Evolutionary conservation across 2,888 invertebrate genomes (phyloP).

Genomic region (Deilephila porcellus): DNA sequence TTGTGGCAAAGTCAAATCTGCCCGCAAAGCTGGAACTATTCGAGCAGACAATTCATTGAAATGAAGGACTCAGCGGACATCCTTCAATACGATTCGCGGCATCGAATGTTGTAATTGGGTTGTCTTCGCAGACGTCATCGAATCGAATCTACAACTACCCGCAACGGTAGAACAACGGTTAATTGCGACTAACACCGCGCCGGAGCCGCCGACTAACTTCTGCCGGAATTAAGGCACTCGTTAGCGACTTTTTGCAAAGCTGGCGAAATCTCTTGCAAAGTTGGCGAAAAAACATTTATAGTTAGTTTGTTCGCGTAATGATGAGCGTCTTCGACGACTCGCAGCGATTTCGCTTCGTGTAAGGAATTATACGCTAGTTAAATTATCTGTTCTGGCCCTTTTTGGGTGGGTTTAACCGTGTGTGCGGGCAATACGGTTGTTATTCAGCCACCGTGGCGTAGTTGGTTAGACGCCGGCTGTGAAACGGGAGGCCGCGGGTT

Average conservation of each 20-base stretch:
- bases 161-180: conserved; percentile 55
- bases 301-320: conserved; percentile 55
- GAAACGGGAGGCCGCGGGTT: no score
- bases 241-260: conserved; percentile 75
- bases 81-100: conserved; percentile 43
- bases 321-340: conserved; percentile 41
- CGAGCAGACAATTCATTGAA: neutral
- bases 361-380: neutral
- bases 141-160: conserved; percentile 42
- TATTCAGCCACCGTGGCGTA: no score
- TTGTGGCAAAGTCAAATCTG: conserved; percentile 6
- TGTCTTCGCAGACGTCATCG: conserved; percentile 32
- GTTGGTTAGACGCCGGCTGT: no score
- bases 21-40: neutral
- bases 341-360: conserved; percentile 40
- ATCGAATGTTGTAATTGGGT: conserved; percentile 67
- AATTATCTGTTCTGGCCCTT: neutral
- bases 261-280: conserved; percentile 69
- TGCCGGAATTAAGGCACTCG: conserved; percentile 74
- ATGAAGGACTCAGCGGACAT: conserved; percentile 14
- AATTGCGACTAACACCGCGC: conserved; percentile 66
- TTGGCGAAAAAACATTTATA: conserved; percentile 67
- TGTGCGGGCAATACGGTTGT: neutral
- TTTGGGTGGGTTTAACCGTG: neutral
- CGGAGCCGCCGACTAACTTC: conserved; percentile 65